Base-by-base conservation (phyloP, 2,113 vertebrate genomes). In the Plotosus lineatus region DNA sequence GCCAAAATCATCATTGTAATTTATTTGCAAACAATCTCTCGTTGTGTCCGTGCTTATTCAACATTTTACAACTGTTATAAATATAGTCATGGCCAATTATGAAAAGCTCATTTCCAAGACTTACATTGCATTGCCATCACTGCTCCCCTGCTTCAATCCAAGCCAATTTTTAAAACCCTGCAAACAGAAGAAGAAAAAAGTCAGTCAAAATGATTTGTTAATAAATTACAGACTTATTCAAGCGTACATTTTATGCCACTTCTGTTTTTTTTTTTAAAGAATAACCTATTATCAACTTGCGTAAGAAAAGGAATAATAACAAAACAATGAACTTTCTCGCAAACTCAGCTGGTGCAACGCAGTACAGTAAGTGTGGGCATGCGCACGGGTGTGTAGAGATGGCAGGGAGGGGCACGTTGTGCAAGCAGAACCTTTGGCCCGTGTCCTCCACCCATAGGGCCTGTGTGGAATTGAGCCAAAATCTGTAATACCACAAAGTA, bases 41-140 rank as follows among this genome's bases (percentile, higher is more conserved):
- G n/a, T n/a, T n/a, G n/a, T n/a, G n/a, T n/a, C n/a, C n/a, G n/a
- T n/a, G n/a, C n/a, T n/a, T n/a, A n/a, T n/a, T n/a, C n/a, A n/a
- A 50, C 48, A 50, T 50, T 2, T 50, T 50, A 8, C 48, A 6
- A 50, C 17, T 14, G 7, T 42, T 14, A n/a, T 14, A 44, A 68
- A 65, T 23, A 68, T 4, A 42, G 31, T 23, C 21, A 51, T 10
- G 4, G 50, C 46, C 6, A 48, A 48, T 50, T 10, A 2, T 9
- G 2, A 38, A 65, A 38, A 21, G 33, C 21, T 38, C 1, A 65
- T 68, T 73, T 33, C 21, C 12, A 51, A 4, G 36, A 92, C 93
- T 91, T 89, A 94, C 93, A 83, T 73, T 87, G 89, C 89, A 91
- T 91, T 61, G 84, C 86, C 90, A 92, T 94, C 74, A 42, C 91